These are phyloP conservation scores for Brachyhypopomus gauderio DNA, from an alignment of 2,113 vertebrate genomes.

Conservation along the genomic window DNA sequence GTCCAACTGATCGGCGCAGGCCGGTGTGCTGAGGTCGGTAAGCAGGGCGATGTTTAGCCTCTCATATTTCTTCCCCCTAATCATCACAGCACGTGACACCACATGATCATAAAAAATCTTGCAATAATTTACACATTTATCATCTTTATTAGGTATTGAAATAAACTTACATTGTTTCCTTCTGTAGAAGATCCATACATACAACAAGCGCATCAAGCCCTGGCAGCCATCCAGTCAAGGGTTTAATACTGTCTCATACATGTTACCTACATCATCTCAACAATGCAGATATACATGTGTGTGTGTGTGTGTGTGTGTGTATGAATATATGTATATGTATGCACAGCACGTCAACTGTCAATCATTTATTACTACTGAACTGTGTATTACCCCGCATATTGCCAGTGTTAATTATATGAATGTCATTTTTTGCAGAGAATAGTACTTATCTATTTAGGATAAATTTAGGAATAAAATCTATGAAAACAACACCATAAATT, in stretches of 20 bases:
- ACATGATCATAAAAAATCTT: neutral
- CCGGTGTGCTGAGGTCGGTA: conserved; percentile 83
- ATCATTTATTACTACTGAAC: neutral
- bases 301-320: too few species aligned
- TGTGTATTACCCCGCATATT: neutral
- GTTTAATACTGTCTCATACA: neutral
- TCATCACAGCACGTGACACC: conserved; percentile 23
- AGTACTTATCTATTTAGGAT: neutral
- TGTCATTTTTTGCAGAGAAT: too few species aligned
- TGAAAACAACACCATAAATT: neutral
- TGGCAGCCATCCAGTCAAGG: conserved; percentile 69
- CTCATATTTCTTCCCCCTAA: conserved; percentile 87
- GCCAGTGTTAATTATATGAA: too few species aligned
- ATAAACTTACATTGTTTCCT: conserved; percentile 80
- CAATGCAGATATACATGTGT: neutral
- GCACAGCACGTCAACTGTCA: neutral
- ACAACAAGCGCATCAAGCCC: conserved; percentile 94
- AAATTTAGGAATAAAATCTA: neutral
- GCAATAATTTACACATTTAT: neutral
- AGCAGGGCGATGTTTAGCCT: conserved; percentile 85
- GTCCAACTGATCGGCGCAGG: conserved; percentile 84
- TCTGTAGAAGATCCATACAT: conserved; percentile 93
- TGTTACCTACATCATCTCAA: neutral
- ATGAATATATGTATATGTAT: neutral
- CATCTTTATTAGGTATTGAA: neutral